phyloP scores from a whole-genome alignment of 2,888 invertebrate genomes.

The Eupithecia subumbrata region DNA sequence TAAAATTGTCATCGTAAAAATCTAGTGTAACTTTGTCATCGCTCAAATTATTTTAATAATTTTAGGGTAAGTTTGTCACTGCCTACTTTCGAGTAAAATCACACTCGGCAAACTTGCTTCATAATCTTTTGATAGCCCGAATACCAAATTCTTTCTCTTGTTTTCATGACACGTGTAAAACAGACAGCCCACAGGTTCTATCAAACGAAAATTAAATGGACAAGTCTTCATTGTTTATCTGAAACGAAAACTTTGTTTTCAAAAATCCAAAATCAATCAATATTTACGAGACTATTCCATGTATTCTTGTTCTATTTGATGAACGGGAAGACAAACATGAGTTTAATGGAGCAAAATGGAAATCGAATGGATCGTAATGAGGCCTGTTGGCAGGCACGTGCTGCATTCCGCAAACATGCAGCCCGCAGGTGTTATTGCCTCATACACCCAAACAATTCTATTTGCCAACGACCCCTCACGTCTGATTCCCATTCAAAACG shows the following conservation, averaged over 20 bases:
- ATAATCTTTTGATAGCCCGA: not conserved
- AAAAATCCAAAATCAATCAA: not conserved
- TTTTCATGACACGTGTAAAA: not conserved
- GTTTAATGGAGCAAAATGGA: conserved; percentile 13
- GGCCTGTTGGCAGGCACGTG: conserved; percentile 22
- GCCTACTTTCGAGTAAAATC: no score
- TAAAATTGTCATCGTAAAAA: no score
- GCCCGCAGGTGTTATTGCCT: not conserved
- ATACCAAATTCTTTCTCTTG: not conserved
- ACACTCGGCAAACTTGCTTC: no score
- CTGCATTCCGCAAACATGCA: conserved; percentile 25
- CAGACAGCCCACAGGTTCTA: not conserved
- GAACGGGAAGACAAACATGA: not conserved
- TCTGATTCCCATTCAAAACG: not conserved
- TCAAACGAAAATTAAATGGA: not conserved
- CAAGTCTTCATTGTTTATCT: not conserved
- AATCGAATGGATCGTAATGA: conserved; percentile 19
- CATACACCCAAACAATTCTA: conserved; percentile 7
- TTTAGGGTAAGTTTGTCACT: no score
- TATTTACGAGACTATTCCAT: not conserved
- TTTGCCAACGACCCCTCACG: conserved; percentile 17
- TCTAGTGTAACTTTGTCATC: no score
- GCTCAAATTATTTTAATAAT: no score
- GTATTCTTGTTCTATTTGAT: not conserved
- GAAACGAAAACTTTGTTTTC: not conserved